Evolutionary conservation across 2,888 invertebrate genomes (phyloP).

Genomic region (Yponomeuta plumbellus): DNA sequence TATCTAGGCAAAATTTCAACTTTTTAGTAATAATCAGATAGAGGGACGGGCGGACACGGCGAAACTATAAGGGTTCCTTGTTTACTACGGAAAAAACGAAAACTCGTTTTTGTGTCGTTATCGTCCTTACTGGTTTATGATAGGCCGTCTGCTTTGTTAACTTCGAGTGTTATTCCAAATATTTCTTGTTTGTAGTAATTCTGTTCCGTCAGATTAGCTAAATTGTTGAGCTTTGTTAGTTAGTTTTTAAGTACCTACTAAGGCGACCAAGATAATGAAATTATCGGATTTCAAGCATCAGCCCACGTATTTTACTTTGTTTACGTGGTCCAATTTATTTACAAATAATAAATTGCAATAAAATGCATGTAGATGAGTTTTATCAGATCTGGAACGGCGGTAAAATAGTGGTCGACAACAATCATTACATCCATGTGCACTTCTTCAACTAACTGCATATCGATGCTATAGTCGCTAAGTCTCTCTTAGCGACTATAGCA

Average conservation of each 20-base stretch:
- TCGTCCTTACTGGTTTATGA: not conserved
- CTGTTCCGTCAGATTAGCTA: not conserved
- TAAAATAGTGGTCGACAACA: too few relatives aligned
- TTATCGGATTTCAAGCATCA: not conserved
- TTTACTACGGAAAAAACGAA: not conserved
- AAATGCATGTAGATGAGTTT: too few relatives aligned
- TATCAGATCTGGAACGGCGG: too few relatives aligned
- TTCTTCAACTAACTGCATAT: too few relatives aligned
- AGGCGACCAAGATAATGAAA: not conserved
- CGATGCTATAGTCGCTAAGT: too few relatives aligned
- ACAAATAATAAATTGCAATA: not conserved
- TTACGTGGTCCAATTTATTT: not conserved
- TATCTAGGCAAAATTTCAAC: too few relatives aligned
- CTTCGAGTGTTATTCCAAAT: slow-evolving; percentile 4
- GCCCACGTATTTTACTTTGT: not conserved
- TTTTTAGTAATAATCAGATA: too few relatives aligned
- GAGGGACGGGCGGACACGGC: too few relatives aligned
- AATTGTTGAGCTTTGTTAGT: not conserved
- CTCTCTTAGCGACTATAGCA: too few relatives aligned
- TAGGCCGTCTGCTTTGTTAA: slow-evolving; percentile 8
- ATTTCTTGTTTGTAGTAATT: slow-evolving; percentile 7
- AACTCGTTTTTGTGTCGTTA: not conserved
- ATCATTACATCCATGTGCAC: too few relatives aligned
- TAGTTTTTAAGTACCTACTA: not conserved
- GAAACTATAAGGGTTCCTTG: too few relatives aligned